Base-by-base conservation (phyloP, 2,888 invertebrate species). In the Hecatera dysodea region DNA sequence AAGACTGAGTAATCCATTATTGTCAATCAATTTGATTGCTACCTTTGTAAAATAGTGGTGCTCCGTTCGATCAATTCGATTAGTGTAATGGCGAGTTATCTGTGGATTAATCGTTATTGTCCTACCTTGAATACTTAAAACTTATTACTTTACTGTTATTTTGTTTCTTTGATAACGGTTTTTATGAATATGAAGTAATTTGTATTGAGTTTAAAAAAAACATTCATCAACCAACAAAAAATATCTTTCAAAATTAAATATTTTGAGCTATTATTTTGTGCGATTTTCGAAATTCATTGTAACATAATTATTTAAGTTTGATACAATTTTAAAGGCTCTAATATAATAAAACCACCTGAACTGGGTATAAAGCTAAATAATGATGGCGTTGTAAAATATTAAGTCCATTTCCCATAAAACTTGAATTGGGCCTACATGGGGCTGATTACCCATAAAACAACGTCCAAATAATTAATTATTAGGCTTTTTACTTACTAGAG, bases 11-110 rank as follows among this genome's bases (percentile, higher is more conserved):
- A 87, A 86, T 89, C 87, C 83, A 86, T 89, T 87, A 85, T 69
- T 80, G 84, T 85, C 87, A 82, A 86, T 88, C 82, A 83, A 71
- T 73, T 76, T 85, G 84, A 86, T 86, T 74, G 77, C 81, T 82
- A 72, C 81, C 72, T 75, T 63, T 71, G 72, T 78, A 79, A 81
- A 79, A 79, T 75, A 79, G 78, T 82, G 56, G 72, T 61, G 59
- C 61, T 72, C 29, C 64, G 42, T 60, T 74, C 75, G 66, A 75
- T 75, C 76, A 57, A 78, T 77, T 81, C 78, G 72, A 87, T 86
- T 85, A 85, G 67, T 80, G 81, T 82, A 79, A 83, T 84, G 77
- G 85, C 36, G 52, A 78, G 64, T 80, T 80, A 83, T 83, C 67
- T 62, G 36, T 63, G 29, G 67, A 76, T 79, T 77, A 79, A 77